Base-by-base conservation (phyloP, 1,140 invertebrate genomes). In the Neotoxoptera formosana region DNA sequence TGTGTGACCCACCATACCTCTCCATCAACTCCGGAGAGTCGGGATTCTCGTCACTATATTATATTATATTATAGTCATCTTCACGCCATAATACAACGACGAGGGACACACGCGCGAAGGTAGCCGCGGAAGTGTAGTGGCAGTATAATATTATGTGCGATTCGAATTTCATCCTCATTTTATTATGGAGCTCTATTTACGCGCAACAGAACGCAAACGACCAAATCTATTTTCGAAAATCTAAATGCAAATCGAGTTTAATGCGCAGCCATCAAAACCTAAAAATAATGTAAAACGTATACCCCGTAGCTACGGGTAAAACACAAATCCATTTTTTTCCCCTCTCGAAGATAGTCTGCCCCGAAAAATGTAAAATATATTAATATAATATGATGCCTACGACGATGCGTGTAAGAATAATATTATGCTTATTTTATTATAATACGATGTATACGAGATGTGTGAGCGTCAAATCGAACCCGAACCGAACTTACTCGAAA, bases 241-340 rank as follows among this genome's bases (percentile, higher is more conserved):
- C 60, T 76, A 76, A 76, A 76, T 34, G 60, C 60, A 76, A 76
- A 76, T 76, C 30, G 60, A 76, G 60, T 76, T 76, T 76, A 34
- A 76, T 76, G 60, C 14, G 4, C 60, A 76, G 30, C n/a, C 60
- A 76, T 76, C 60, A 76, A 76, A 76, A 76, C 60, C 60, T 76
- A 76, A 76, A 76, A 76, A 76, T 76, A 76, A 76, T 76, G 60
- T 76, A 76, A 76, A 76, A n/a, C 60, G 60, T 76, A n/a, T n/a
- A 76, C n/a, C 60, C 30, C 11, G 60, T 76, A 76, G 60, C 14
- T 76, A 76, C 60, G 60, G 11, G n/a, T 76, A 20, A 76, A 76
- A n/a, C 14, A n/a, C n/a, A 76, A 76, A 76, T 76, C 30, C 60
- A 76, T 76, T 76, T 76, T 76, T 76, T 67, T 14, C 17, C 17